Percentiles rank a stretch among this genome's conserved stretches.
Conservation (phyloP, 1,140 invertebrate species). For the Adelges cooleyi region DNA sequence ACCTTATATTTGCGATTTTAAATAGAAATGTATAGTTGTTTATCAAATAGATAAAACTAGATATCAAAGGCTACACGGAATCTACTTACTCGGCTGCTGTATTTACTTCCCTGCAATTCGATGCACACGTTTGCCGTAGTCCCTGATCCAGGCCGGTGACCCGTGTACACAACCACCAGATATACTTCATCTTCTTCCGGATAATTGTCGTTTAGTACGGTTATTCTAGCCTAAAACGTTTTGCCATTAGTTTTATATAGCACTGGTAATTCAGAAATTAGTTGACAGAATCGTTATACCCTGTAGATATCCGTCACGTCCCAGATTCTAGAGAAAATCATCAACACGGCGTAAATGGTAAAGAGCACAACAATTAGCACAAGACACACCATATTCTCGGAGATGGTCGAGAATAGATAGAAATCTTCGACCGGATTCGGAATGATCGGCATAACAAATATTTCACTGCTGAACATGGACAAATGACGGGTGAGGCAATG, state of each 20-base stretch:
- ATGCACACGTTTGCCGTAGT: conserved; percentile 32
- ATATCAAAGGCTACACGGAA: too few species aligned
- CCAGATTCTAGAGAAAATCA: background rate
- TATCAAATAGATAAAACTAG: too few species aligned
- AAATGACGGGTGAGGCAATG: conserved; percentile 10
- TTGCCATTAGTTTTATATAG: too few species aligned
- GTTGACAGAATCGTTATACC: background rate
- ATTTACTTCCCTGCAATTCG: conserved; percentile 21
- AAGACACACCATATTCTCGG: conserved; percentile 25
- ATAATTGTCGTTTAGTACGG: conserved; percentile 30
- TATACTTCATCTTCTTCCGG: conserved; percentile 28
- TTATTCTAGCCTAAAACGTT: conserved; percentile 4
- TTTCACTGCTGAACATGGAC: conserved; percentile 5
- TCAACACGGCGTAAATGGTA: background rate
- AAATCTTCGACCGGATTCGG: conserved; percentile 29
- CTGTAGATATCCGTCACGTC: background rate
- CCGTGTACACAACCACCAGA: conserved; percentile 30
- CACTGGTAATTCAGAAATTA: background rate
- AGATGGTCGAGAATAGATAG: conserved; percentile 20
- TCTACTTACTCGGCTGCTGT: conserved; percentile 27
- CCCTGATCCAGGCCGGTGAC: conserved; percentile 16
- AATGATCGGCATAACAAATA: conserved; percentile 1
- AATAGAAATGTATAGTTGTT: too few species aligned
- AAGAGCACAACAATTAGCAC: conserved; percentile 10
- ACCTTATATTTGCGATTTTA: too few species aligned